Evolutionary conservation across 1,140 invertebrate species (phyloP).

Genomic region (Drosophila tristis): DNA sequence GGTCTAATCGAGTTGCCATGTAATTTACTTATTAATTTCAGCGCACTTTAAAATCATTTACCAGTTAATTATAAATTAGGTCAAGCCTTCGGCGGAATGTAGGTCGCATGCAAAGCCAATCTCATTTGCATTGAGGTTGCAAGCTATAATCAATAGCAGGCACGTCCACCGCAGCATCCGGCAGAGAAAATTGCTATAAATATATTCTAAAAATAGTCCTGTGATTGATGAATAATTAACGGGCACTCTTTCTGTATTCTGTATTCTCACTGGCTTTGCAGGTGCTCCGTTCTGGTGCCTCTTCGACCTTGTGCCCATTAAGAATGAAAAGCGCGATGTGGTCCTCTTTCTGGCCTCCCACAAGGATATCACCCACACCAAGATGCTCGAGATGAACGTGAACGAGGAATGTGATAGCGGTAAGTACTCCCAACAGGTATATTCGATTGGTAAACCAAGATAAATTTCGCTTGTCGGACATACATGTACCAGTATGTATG

Average conservation of each 20-base stretch:
- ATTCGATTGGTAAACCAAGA: no score
- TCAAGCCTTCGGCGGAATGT: background rate
- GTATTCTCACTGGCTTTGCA: constrained; percentile 84
- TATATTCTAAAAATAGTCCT: no score
- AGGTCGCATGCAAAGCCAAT: background rate
- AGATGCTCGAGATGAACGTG: constrained; percentile 91
- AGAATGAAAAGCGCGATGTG: constrained; percentile 98
- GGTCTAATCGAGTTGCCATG: constrained; percentile 67
- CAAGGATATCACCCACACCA: constrained; percentile 97
- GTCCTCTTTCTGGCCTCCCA: constrained; percentile 98
- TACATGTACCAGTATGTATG: no score
- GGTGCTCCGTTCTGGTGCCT: constrained; percentile 97
- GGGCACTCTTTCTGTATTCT: background rate
- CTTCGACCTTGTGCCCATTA: constrained; percentile 98
- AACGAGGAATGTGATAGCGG: constrained; percentile 93
- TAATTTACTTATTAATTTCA: constrained; percentile 57
- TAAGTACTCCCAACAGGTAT: constrained; percentile 85
- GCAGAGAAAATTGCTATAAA: no score
- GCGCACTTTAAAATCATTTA: constrained; percentile 26
- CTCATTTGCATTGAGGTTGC: background rate
- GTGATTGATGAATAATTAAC: no score
- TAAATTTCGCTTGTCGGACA: no score
- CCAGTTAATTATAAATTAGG: constrained; percentile 28
- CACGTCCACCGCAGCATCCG: no score
- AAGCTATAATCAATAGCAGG: constrained; percentile 26